phyloP scores from a whole-genome alignment of 1,140 invertebrate species.

The Leptestheria dahalacensis region DNA sequence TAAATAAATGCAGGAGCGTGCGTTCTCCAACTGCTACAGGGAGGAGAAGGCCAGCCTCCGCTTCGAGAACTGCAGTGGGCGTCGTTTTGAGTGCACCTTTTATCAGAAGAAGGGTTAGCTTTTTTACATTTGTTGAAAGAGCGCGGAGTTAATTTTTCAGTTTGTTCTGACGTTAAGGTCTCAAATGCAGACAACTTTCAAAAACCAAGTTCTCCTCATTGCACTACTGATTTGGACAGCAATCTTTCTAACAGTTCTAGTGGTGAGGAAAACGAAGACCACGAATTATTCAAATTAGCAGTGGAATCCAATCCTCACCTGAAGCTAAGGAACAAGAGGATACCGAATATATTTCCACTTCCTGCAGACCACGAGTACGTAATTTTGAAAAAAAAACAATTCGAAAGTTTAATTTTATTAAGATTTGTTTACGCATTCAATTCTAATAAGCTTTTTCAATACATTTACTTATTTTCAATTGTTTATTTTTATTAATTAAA shows the following conservation, averaged over 20 bases:
- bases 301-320: neutral
- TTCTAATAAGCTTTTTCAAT: neutral
- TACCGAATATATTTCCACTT: neutral
- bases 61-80: too few relatives aligned
- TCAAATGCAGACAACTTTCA: neutral
- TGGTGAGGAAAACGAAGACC: neutral
- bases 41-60: too few relatives aligned
- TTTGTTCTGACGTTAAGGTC: neutral
- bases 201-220: neutral
- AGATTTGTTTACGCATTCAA: neutral
- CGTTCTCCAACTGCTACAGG: too few relatives aligned
- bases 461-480: neutral
- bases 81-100: too few relatives aligned
- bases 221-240: neutral
- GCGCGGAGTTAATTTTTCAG: neutral
- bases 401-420: neutral
- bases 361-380: neutral
- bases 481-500: too few relatives aligned
- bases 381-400: too few relatives aligned
- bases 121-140: neutral
- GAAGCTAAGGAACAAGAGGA: neutral
- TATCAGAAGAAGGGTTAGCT: too few relatives aligned
- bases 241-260: neutral
- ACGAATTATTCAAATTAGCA: neutral
- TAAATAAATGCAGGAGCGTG: too few relatives aligned